Evolutionary conservation across 2,888 invertebrate species (phyloP).

Genomic region (Troides aeacus): DNA sequence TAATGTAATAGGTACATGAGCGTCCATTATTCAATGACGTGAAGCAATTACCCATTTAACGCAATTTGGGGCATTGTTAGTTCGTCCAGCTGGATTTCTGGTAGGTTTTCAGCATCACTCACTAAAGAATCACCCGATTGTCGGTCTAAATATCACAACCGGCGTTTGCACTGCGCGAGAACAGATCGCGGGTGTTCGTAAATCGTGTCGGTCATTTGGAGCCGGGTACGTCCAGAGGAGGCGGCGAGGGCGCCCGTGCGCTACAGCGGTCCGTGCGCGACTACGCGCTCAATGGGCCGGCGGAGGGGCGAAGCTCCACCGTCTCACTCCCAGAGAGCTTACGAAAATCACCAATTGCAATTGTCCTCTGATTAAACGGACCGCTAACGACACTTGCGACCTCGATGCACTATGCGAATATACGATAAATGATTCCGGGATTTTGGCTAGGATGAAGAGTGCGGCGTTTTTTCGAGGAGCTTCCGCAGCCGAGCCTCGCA

Average conservation of each 20-base stretch:
- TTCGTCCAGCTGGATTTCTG: slow-evolving; percentile 63
- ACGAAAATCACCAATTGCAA: slow-evolving; percentile 73
- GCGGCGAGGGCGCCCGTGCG: slow-evolving; percentile 70
- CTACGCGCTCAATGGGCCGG: slow-evolving; percentile 72
- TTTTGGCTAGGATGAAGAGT: slow-evolving; percentile 49
- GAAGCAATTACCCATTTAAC: slow-evolving; percentile 79
- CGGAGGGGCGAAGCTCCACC: slow-evolving; percentile 76
- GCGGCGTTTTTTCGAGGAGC: slow-evolving; percentile 63
- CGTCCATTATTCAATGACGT: slow-evolving; percentile 79
- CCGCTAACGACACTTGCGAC: slow-evolving; percentile 49
- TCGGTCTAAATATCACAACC: slow-evolving; percentile 60
- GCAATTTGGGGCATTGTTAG: slow-evolving; percentile 76
- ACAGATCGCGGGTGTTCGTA: slow-evolving; percentile 59
- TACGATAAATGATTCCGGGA: slow-evolving; percentile 40
- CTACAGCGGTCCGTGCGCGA: slow-evolving; percentile 74
- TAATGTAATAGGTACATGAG: slow-evolving; percentile 68
- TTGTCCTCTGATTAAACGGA: slow-evolving; percentile 60
- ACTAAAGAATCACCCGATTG: slow-evolving; percentile 73
- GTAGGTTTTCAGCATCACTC: slow-evolving; percentile 73
- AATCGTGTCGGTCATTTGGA: slow-evolving; percentile 67
- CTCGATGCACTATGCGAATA: slow-evolving; percentile 39
- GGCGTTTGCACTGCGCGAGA: slow-evolving; percentile 59
- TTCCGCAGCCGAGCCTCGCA: slow-evolving; percentile 68
- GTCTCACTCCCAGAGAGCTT: slow-evolving; percentile 74
- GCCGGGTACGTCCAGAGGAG: slow-evolving; percentile 51